phyloP scores from a whole-genome alignment of 1,140 invertebrate species.

The Plodia interpunctella region DNA sequence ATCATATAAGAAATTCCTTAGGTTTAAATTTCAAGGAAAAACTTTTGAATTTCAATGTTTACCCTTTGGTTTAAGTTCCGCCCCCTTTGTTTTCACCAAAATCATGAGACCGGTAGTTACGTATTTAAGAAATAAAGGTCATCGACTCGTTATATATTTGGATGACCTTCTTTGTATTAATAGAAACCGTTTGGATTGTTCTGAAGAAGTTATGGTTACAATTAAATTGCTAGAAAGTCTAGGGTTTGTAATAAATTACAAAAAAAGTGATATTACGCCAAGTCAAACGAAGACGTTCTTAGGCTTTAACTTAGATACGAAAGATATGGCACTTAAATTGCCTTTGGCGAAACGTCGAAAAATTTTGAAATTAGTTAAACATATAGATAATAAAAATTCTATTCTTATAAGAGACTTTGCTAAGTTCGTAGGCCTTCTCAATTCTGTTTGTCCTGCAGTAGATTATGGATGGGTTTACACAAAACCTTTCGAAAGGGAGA shows the following conservation, averaged over 20 bases:
- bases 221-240: background rate
- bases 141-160: background rate
- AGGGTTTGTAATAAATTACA: constrained; percentile 10
- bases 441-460: constrained; percentile 20
- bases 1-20: constrained; percentile 3
- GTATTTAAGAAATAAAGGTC: constrained; percentile 2
- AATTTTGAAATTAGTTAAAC: too few relatives aligned
- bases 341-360: too few relatives aligned
- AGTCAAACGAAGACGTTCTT: background rate
- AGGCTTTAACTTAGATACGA: too few relatives aligned
- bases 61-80: constrained; percentile 21
- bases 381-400: too few relatives aligned
- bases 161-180: constrained; percentile 13
- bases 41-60: constrained; percentile 22
- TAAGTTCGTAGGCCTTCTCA: constrained; percentile 17
- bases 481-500: constrained; percentile 27
- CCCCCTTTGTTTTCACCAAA: constrained; percentile 23
- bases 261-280: constrained; percentile 12
- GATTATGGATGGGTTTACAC: constrained; percentile 25
- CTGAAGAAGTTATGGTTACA: background rate
- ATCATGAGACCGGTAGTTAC: constrained; percentile 8
- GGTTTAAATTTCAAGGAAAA: constrained; percentile 13
- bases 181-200: background rate
- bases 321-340: too few relatives aligned
- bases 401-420: constrained; percentile 18